phyloP scores from a whole-genome alignment of 2,797 vertebrate species.

The Pyrrhura leucotis region DNA sequence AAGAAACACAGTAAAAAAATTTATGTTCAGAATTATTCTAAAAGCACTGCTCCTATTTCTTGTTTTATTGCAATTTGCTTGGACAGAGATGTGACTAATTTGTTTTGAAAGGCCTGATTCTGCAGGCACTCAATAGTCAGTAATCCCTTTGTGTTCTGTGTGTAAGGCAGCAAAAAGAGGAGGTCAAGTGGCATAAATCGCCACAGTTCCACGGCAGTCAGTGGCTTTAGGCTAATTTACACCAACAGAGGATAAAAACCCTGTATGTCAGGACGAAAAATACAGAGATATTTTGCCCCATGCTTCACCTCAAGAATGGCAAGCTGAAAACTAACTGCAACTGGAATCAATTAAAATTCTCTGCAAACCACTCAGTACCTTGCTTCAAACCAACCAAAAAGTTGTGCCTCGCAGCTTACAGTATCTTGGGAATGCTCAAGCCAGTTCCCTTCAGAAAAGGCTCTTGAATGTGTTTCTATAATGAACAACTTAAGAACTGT shows the following conservation, averaged over 20 bases:
- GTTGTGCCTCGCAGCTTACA: neutral
- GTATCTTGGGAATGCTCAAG: neutral
- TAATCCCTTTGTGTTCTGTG: slow-evolving; percentile 42
- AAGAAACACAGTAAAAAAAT: slow-evolving; percentile 16
- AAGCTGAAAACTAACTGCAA: slow-evolving; percentile 9
- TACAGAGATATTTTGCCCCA: neutral
- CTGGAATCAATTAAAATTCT: slow-evolving; percentile 48
- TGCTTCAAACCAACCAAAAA: slow-evolving; percentile 13
- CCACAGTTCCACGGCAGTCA: neutral
- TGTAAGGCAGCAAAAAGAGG: slow-evolving; percentile 16
- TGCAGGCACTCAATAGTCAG: slow-evolving; percentile 20
- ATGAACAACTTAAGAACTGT: slow-evolving; percentile 45
- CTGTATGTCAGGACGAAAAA: neutral
- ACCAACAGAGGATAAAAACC: slow-evolving; percentile 13
- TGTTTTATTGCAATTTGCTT: slow-evolving; percentile 32
- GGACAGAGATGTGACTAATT: slow-evolving; percentile 53
- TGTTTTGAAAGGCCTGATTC: slow-evolving; percentile 65
- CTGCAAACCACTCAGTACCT: neutral
- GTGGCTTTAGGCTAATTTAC: slow-evolving; percentile 21
- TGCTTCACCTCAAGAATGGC: neutral
- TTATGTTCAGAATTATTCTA: slow-evolving; percentile 36
- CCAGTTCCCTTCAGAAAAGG: slow-evolving; percentile 38
- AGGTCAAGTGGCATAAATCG: slow-evolving; percentile 8
- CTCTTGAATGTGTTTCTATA: slow-evolving; percentile 28
- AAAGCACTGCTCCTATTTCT: slow-evolving; percentile 14